These are phyloP conservation scores for Apamea anceps DNA, from an alignment of 2,888 invertebrate species.

Conservation along the genomic window DNA sequence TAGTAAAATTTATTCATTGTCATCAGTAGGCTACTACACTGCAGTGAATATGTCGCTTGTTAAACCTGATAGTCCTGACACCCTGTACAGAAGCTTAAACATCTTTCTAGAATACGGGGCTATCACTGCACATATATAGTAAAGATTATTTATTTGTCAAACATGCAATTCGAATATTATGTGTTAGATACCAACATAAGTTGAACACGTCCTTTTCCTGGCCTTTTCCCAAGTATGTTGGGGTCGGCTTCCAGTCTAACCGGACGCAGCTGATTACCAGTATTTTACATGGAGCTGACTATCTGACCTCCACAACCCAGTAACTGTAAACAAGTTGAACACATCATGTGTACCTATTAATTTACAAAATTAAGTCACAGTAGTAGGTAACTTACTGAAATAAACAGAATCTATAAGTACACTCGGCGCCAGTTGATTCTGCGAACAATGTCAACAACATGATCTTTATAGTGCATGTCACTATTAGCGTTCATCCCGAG, in stretches of 20 bases:
- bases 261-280: no score
- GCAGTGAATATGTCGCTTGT: no score
- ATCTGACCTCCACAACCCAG: no score
- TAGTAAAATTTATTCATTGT: not conserved
- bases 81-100: not conserved
- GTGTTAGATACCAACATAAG: no score
- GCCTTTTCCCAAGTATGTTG: no score
- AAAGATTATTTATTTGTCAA: no score
- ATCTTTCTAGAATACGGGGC: not conserved
- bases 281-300: no score
- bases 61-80: no score
- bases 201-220: no score
- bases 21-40: not conserved
- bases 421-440: conserved; percentile 10
- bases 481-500: conserved; percentile 2
- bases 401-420: not conserved
- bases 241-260: no score
- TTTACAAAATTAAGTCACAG: not conserved
- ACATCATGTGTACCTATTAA: not conserved
- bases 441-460: conserved; percentile 36
- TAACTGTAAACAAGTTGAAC: no score
- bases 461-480: conserved; percentile 14
- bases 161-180: no score
- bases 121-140: not conserved
- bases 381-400: not conserved